These are phyloP conservation scores for Pollenia labialis DNA, from an alignment of 2,888 invertebrate species.

Conservation along the genomic window DNA sequence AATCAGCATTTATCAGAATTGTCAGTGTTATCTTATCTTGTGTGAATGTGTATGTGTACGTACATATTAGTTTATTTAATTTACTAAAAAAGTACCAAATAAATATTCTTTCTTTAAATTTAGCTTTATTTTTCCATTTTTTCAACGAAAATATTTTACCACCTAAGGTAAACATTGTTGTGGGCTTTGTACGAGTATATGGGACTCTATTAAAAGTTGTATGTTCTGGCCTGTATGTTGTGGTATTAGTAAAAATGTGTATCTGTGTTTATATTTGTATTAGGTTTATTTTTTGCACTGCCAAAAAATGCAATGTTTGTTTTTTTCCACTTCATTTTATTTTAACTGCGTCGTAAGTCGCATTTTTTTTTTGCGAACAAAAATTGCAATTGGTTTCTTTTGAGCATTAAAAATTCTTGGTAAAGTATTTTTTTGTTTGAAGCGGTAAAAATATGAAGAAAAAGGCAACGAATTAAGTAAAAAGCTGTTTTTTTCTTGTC, in stretches of 20 bases:
- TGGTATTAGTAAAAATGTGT: background rate
- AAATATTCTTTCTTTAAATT: constrained; percentile 34
- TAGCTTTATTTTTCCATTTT: constrained; percentile 7
- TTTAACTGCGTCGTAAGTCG: constrained; percentile 46
- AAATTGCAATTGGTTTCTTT: constrained; percentile 46
- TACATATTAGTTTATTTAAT: constrained; percentile 62
- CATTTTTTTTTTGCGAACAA: constrained; percentile 28
- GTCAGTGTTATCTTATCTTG: constrained; percentile 61
- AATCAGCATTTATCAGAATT: constrained; percentile 13
- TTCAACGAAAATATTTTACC: constrained; percentile 1
- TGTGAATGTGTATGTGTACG: constrained; percentile 50
- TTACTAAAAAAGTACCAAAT: constrained; percentile 53
- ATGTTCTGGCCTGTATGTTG: background rate
- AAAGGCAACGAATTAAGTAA: constrained; percentile 7
- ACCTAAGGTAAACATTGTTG: constrained; percentile 40
- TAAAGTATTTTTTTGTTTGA: constrained; percentile 28
- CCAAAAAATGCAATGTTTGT: constrained; percentile 51
- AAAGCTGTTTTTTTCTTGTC: constrained; percentile 17
- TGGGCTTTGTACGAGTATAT: constrained; percentile 31
- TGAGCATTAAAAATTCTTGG: constrained; percentile 52
- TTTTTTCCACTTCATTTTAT: constrained; percentile 33
- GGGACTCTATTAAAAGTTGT: constrained; percentile 9
- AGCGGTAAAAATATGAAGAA: constrained; percentile 8
- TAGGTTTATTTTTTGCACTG: background rate
- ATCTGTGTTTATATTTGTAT: constrained; percentile 10